Evolutionary conservation across 1,140 invertebrate genomes (phyloP).

Genomic region (Aphidius ervi): DNA sequence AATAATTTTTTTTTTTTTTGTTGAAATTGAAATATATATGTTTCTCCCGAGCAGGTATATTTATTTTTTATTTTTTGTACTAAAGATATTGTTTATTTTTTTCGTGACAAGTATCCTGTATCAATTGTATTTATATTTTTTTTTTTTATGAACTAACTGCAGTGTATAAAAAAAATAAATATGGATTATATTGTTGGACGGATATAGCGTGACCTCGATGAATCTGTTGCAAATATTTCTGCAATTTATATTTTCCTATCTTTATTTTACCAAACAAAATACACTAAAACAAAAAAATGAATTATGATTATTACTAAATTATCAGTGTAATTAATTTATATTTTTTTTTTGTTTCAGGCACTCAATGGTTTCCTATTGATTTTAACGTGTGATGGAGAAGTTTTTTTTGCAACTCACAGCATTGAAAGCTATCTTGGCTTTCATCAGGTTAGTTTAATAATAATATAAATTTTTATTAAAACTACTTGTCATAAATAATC

Average conservation of each 20-base stretch:
- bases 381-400: conserved; percentile 96
- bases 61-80: too few relatives aligned
- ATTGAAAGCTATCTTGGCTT: conserved; percentile 99
- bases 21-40: too few relatives aligned
- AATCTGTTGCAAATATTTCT: not conserved
- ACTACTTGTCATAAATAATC: too few relatives aligned
- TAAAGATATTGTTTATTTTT: too few relatives aligned
- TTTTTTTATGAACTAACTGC: too few relatives aligned
- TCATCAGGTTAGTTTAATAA: conserved; percentile 81
- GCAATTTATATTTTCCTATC: not conserved
- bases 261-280: not conserved
- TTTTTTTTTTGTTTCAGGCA: conserved; percentile 69
- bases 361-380: conserved; percentile 98
- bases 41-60: too few relatives aligned
- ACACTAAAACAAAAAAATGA: not conserved
- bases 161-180: not conserved
- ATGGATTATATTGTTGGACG: not conserved
- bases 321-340: not conserved
- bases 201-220: conserved; percentile 3
- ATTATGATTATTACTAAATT: conserved; percentile 12
- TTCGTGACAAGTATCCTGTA: too few relatives aligned
- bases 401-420: conserved; percentile 98
- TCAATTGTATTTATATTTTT: too few relatives aligned
- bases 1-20: too few relatives aligned
- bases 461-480: not conserved